Percentiles rank a stretch among this genome's conserved stretches.
phyloP scores from a whole-genome alignment of 2,888 invertebrate genomes.

The Blomia tropicalis region DNA sequence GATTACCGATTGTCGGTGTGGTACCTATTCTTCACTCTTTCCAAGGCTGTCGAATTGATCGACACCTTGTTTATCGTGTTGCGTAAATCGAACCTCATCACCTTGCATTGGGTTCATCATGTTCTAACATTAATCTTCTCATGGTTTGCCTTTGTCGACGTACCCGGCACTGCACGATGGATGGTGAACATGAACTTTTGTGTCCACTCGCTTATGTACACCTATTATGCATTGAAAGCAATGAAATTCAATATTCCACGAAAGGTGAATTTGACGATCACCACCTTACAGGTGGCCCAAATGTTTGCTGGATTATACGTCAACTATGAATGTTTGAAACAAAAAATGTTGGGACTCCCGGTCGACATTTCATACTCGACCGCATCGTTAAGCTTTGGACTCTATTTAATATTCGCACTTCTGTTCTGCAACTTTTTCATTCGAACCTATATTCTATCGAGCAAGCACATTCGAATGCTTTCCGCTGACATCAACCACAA shows the following conservation, averaged over 20 bases:
- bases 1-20: conserved; percentile 16
- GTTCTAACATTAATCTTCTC: conserved; percentile 16
- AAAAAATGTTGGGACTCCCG: conserved; percentile 17
- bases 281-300: conserved; percentile 73
- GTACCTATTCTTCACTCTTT: conserved; percentile 18
- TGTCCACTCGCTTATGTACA: conserved; percentile 79
- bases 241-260: conserved; percentile 66
- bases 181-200: conserved; percentile 37
- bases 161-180: conserved; percentile 19
- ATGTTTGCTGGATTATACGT: conserved; percentile 83
- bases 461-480: neutral
- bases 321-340: conserved; percentile 17
- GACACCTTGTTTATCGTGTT: conserved; percentile 21
- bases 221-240: conserved; percentile 69
- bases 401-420: conserved; percentile 14
- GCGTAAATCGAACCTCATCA: conserved; percentile 14
- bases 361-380: conserved; percentile 11
- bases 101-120: conserved; percentile 22
- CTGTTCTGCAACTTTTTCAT: conserved; percentile 22
- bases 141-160: conserved; percentile 16
- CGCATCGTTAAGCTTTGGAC: neutral
- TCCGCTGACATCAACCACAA: conserved; percentile 2
- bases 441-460: conserved; percentile 9
- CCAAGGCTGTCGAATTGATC: conserved; percentile 14
- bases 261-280: conserved; percentile 68